Conservation (phyloP, 1,140 invertebrate genomes). For the Maniola jurtina region DNA sequence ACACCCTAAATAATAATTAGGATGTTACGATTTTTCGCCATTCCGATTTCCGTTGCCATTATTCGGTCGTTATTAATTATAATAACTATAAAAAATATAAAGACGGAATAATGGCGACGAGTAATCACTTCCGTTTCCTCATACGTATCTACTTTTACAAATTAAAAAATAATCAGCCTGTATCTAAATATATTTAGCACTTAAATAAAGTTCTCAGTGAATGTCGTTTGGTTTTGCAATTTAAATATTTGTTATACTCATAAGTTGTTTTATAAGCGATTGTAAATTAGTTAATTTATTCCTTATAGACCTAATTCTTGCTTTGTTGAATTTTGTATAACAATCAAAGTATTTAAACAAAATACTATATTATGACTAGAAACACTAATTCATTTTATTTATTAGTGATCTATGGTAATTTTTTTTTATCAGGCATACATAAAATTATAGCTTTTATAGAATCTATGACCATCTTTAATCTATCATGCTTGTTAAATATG, state of each 20-base stretch:
- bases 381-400: no score
- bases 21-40: no score
- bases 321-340: neutral
- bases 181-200: constrained; percentile 13
- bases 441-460: no score
- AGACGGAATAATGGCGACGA: neutral
- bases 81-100: neutral
- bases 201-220: constrained; percentile 14
- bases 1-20: no score
- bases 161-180: constrained; percentile 15
- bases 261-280: constrained; percentile 2
- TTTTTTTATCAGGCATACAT: no score
- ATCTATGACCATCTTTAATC: no score
- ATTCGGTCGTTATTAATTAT: no score
- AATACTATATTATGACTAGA: neutral
- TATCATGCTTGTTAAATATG: no score
- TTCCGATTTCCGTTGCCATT: no score
- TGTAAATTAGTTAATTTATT: constrained; percentile 10
- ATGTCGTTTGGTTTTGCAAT: constrained; percentile 35
- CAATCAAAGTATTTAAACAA: neutral
- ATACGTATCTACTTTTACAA: constrained; percentile 2
- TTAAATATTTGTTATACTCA: constrained; percentile 32
- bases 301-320: constrained; percentile 4
- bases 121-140: constrained; percentile 23
- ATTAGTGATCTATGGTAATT: no score